Base-by-base conservation (phyloP, 2,888 invertebrate genomes). In the Polyommatus icarus region DNA sequence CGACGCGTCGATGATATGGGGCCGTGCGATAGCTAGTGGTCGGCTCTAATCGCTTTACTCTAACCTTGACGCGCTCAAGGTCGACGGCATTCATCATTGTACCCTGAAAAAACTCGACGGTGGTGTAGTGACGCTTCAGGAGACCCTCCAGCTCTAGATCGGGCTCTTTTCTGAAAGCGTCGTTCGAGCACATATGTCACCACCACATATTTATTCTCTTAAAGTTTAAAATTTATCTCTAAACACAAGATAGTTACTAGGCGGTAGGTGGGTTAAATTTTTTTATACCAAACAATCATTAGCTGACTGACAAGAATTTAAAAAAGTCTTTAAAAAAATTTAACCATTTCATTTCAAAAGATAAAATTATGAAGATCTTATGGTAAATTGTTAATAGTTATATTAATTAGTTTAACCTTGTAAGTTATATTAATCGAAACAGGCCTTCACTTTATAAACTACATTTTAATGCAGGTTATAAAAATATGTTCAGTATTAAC, bases 51-150 rank as follows among this genome's bases (percentile, higher is more conserved):
- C 88, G 87, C 90, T 90, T 50, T 90, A 90, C 90, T 91, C 95
- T 95, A 98, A 98, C 98, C 98, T 99, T 99, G 95, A 99, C 99
- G 95, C 99, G 96, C 94, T 99, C 99, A 96, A 99, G 97, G 96
- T 99, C 99, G 95, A 99, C 99, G 90, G 99, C 99, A 96, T 99
- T 99, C 99, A 99, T 99, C 96, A 99, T 99, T 94, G 99, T 99
- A 95, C 99, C 99, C 97, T 99, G 99, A 98, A 99, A 99, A 97
- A 99, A 99, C 97, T 99, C 99, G 96, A 99, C 99, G 94, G 99
- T 99, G 90, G 99, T 99, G 96, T 99, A 99, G 97, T 99, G 99
- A 93, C 99, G 97, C 96, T 99, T 99, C 95, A 99, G 98, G 90
- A 99, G 97, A 94, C 99, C 99, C 95, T 99, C 99, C 96, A 99